phyloP scores from a whole-genome alignment of 2,797 vertebrate genomes.

The Remorina albescens region DNA sequence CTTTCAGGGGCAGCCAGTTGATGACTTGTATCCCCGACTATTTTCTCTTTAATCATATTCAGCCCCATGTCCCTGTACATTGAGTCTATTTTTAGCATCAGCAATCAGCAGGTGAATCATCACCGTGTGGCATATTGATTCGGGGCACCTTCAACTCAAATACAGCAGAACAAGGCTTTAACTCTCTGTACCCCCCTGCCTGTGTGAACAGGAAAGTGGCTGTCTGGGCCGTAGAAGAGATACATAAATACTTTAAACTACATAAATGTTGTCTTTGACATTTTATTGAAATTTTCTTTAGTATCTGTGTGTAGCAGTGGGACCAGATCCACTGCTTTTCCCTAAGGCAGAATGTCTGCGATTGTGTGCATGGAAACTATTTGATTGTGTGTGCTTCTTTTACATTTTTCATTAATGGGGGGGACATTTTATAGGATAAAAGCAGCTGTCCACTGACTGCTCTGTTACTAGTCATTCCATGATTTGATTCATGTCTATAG shows the following conservation, averaged over 20 bases:
- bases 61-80: slow-evolving; percentile 53
- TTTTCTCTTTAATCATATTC: slow-evolving; percentile 60
- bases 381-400: slow-evolving; percentile 25
- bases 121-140: slow-evolving; percentile 60
- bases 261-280: slow-evolving; percentile 55
- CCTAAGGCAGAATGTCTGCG: slow-evolving; percentile 33
- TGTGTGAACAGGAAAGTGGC: slow-evolving; percentile 27
- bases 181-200: slow-evolving; percentile 6
- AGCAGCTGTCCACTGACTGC: slow-evolving; percentile 38
- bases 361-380: slow-evolving; percentile 45
- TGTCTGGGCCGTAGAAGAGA: slow-evolving; percentile 32
- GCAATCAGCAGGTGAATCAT: slow-evolving; percentile 64
- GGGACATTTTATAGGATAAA: slow-evolving; percentile 52
- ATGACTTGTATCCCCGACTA: slow-evolving; percentile 32
- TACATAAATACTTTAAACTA: slow-evolving; percentile 46
- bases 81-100: slow-evolving; percentile 67
- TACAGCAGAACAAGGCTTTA: slow-evolving; percentile 37
- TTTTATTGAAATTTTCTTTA: slow-evolving; percentile 55
- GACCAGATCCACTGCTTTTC: slow-evolving; percentile 25
- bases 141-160: slow-evolving; percentile 42
- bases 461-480: slow-evolving; percentile 76
- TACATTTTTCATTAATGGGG: slow-evolving; percentile 46
- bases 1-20: slow-evolving; percentile 20
- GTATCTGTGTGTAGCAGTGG: slow-evolving; percentile 26
- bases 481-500: slow-evolving; percentile 68